Conservation (phyloP, 2,797 vertebrate genomes). For the Mionectes olivaceus region DNA sequence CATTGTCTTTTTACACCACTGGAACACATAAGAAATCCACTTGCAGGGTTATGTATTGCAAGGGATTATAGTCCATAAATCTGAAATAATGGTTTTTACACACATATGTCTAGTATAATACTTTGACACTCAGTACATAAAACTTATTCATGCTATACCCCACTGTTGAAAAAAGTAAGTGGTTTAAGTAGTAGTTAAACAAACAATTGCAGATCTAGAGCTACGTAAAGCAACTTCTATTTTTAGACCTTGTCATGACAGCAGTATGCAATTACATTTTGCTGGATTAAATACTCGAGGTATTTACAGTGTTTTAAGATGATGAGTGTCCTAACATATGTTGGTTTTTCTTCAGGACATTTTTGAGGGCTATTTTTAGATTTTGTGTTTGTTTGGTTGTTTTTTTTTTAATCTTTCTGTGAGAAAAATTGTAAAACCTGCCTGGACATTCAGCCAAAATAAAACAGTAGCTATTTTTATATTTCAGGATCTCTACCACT, state of each 20-base stretch:
- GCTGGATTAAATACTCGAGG: not conserved
- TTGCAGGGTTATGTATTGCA: not conserved
- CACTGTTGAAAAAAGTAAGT: not conserved
- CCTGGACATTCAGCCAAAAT: not conserved
- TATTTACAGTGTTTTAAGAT: not conserved
- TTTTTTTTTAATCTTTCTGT: not conserved
- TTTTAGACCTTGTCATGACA: not conserved
- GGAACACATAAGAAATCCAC: not conserved
- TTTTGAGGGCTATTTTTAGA: not conserved
- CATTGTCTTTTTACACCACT: not conserved
- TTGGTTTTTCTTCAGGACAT: not conserved
- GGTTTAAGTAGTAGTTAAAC: not conserved
- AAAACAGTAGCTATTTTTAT: not conserved
- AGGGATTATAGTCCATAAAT: not conserved
- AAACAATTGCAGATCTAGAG: not conserved
- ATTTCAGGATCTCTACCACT: not conserved
- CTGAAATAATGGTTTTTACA: not conserved
- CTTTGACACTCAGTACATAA: not conserved
- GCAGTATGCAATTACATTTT: not conserved
- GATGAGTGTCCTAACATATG: fast-evolving
- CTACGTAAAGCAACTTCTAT: not conserved
- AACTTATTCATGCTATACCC: not conserved
- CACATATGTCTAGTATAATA: not conserved
- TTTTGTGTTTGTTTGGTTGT: too few relatives aligned
- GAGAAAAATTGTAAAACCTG: not conserved